Base-by-base conservation (phyloP, 2,113 vertebrate species). In the Conger conger region DNA sequence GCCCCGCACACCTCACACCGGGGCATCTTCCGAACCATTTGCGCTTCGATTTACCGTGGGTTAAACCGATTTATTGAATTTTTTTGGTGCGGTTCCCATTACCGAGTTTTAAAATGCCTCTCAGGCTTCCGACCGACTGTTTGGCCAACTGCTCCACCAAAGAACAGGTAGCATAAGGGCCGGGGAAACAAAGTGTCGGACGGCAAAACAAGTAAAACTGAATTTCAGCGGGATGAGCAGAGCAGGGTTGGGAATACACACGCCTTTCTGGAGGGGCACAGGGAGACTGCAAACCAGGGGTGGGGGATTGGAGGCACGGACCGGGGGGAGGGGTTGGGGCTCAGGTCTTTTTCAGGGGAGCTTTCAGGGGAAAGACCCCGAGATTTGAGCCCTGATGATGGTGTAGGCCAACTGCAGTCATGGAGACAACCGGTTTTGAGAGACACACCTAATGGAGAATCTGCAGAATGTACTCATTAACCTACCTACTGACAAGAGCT, bases 1-100 rank as follows among this genome's bases (percentile, higher is more conserved):
- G 92, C 94, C 94, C 94, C 94, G 91, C 91, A 94, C 92, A 93
- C 93, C 88, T 87, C 90, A 93, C 93, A 82, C 90, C 93, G 91
- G 95, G 92, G 90, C 88, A 90, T 93, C 94, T 95, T 90, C 93
- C 92, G 94, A 94, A 92, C 92, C 93, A 94, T 94, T 94, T 96
- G 92, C 94, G 94, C 94, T 93, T 93, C 95, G 94, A 95, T 57
- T 93, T 38, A 94, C 82, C 81, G 86, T 30, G 88, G 3, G 3
- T 82, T 88, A 90, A 84, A 92, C 88, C 92, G 42, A 40, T 79
- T 42, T 40, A 16, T 1, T n/a, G n/a, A n/a, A n/a, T 30, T 87
- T 89, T 92, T 93, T 93, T 88, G 88, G 83, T 89, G 86, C 88
- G 89, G 88, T 92, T 92, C 86, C 83, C 88, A 87, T 83, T 81